Evolutionary conservation across 2,797 vertebrate genomes (phyloP), one percentile per base, ranked within the genome.

Genomic region (Oophaga sylvatica): DNA sequence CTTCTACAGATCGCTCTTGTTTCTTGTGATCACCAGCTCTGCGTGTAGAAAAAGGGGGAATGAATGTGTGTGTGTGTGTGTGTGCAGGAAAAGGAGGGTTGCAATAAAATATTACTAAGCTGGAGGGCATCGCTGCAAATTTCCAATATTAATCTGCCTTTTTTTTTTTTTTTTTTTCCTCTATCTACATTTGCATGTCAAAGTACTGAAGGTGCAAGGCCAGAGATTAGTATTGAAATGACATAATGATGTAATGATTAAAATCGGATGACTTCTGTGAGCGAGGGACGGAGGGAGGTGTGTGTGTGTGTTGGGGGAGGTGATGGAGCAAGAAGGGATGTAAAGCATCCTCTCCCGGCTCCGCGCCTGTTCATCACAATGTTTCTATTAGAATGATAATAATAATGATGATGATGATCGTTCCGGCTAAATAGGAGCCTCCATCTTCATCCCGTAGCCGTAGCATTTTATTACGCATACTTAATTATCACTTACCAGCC

Each of bases 181-280:
- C 96, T 82, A 94, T 94, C 90, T 95, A n/a, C 95, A 97, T 97
- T 97, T 97, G 96, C 97, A 97, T 98, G 97, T 97, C 96, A 96
- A 97, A 97, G 96, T 96, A 93, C 94, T 90, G 93, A 95, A 95
- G 95, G 94, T 96, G 94, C 91, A 93, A 92, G 95, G 95, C 95
- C 90, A 92, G 95, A 96, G 96, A 97, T 97, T 97, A 97, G 95
- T 95, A 95, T 95, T 95, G 93, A 95, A 96, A 96, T 96, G 96
- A 97, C 96, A 96, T 96, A 96, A 97, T 96, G 96, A 97, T 96
- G 96, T 95, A 96, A 97, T 96, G 96, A 97, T 97, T 97, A 97
- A 97, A 97, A 97, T 94, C 95, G 94, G 93, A 93, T 93, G 95
- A 95, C 95, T 97, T 96, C 96, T 95, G 92, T 91, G 91, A 59